Evolutionary conservation across 2,113 vertebrate genomes (phyloP).

Genomic region (Platysteira castanea): DNA sequence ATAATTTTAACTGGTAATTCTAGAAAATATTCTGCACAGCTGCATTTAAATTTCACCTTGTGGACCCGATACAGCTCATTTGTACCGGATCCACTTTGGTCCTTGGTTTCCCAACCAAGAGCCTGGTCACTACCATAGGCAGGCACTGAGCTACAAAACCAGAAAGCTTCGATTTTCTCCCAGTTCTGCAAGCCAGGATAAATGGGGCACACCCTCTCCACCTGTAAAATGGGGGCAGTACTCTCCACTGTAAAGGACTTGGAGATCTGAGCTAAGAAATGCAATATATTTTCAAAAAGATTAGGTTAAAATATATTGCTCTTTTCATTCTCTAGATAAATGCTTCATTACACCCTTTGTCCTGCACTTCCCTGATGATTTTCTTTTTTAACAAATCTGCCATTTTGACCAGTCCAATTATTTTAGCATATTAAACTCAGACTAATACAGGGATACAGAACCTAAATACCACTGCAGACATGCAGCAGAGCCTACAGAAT

Average conservation of each 20-base stretch:
- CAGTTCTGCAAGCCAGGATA: not conserved
- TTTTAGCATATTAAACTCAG: not conserved
- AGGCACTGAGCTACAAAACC: not conserved
- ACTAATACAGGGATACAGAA: not conserved
- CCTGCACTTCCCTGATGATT: not conserved
- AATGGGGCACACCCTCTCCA: not conserved
- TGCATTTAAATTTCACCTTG: not conserved
- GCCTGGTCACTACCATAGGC: not conserved
- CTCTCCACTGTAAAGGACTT: not conserved
- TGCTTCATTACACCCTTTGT: not conserved
- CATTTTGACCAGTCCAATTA: slow-evolving; percentile 11
- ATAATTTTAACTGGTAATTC: slow-evolving; percentile 37
- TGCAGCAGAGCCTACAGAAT: not conserved
- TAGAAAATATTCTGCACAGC: slow-evolving; percentile 5
- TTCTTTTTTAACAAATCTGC: not conserved
- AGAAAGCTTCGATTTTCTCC: not conserved
- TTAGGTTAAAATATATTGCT: not conserved
- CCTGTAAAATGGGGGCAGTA: not conserved
- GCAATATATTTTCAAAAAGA: not conserved
- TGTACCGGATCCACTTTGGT: not conserved
- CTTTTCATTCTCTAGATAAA: not conserved
- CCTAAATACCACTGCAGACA: not conserved
- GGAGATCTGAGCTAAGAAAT: not conserved
- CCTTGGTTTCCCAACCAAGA: not conserved
- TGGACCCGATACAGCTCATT: not conserved